phyloP scores from a whole-genome alignment of 2,797 vertebrate genomes.

The Lepidocolaptes lacrymiger region DNA sequence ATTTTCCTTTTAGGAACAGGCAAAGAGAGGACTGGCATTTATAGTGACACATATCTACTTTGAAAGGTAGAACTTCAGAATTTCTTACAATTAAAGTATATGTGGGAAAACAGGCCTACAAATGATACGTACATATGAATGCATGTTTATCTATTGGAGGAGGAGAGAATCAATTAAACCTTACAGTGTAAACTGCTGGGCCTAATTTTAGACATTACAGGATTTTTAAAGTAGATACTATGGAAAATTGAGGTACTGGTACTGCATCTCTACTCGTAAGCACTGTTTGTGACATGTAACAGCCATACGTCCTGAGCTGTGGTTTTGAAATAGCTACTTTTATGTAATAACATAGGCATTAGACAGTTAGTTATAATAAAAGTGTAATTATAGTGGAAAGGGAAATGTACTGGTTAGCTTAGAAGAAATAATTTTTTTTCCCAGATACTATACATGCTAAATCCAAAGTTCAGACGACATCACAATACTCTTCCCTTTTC shows the following conservation, averaged over 20 bases:
- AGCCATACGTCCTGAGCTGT: neutral
- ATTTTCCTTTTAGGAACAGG: neutral
- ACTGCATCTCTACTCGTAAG: neutral
- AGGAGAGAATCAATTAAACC: neutral
- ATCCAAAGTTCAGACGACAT: neutral
- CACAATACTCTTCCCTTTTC: neutral
- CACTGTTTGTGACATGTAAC: neutral
- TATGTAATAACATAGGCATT: neutral
- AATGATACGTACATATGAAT: neutral
- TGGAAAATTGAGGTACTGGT: neutral
- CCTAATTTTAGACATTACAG: neutral
- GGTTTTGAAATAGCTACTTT: neutral
- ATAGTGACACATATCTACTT: neutral
- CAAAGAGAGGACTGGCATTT: neutral
- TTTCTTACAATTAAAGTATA: neutral
- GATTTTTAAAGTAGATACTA: neutral
- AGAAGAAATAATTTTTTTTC: neutral
- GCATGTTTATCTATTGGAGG: neutral
- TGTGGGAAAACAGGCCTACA: neutral
- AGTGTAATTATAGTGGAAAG: neutral
- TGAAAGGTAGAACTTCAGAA: neutral
- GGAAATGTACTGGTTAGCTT: neutral
- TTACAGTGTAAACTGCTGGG: neutral
- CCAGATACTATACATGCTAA: neutral
- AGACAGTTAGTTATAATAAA: neutral